Evolutionary conservation across 2,888 invertebrate species (phyloP).

Genomic region (Pandemis heparana): DNA sequence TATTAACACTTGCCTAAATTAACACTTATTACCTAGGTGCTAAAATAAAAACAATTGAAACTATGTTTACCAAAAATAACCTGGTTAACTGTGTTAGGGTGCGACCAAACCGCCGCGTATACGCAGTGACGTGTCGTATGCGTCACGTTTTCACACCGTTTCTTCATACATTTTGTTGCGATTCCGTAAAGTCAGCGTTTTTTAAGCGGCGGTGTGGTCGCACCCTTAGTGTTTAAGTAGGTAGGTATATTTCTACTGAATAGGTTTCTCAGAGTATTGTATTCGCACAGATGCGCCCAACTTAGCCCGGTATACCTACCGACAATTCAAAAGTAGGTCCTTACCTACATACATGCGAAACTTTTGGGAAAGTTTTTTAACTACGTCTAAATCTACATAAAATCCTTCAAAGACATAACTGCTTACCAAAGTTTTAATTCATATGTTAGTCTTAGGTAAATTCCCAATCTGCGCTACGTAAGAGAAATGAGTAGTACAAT

Average conservation of each 20-base stretch:
- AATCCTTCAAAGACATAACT: background rate
- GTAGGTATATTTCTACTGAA: background rate
- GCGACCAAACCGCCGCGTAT: no score
- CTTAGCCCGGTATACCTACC: no score
- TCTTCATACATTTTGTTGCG: no score
- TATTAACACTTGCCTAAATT: conserved; percentile 1
- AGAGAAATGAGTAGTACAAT: background rate
- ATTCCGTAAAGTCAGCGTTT: no score
- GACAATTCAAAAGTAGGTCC: background rate
- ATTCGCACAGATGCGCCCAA: background rate
- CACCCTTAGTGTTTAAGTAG: no score
- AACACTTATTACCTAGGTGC: conserved; percentile 4
- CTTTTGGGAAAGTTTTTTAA: background rate
- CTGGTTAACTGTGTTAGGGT: no score
- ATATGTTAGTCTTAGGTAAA: background rate
- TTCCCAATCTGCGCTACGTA: background rate
- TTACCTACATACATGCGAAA: no score
- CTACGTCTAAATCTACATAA: background rate
- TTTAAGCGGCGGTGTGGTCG: no score
- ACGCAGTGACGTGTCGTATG: no score
- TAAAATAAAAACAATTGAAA: background rate
- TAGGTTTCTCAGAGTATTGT: background rate
- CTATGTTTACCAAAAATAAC: background rate
- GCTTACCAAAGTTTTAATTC: background rate
- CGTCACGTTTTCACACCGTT: no score